These are phyloP conservation scores for Anthopleura xanthogrammica DNA, from an alignment of 92 coral and sea anemone genomes.

Conservation along the genomic window DNA sequence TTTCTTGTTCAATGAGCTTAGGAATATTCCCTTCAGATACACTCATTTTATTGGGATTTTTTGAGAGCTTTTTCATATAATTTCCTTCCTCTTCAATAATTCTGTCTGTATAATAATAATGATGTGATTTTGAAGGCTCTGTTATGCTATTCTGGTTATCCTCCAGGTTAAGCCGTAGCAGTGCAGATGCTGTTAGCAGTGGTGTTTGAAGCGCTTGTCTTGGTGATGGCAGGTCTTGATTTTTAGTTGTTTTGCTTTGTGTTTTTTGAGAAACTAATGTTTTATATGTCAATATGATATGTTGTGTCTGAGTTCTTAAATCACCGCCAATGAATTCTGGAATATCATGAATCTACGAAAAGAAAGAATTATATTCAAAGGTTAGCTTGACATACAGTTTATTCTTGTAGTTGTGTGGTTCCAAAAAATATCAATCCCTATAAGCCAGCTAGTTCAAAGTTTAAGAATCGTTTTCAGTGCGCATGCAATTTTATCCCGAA, in stretches of 20 bases:
- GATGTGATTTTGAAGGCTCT: neutral
- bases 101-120: neutral
- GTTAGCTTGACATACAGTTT: too few species aligned
- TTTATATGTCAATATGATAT: conserved; percentile 65
- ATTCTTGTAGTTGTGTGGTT: too few species aligned
- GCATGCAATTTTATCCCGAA: too few species aligned
- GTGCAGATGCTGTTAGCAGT: conserved; percentile 60
- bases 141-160: neutral
- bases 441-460: too few species aligned
- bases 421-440: too few species aligned
- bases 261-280: conserved; percentile 21
- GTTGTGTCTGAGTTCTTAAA: conserved; percentile 76
- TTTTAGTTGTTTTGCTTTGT: conserved; percentile 28
- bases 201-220: conserved; percentile 59
- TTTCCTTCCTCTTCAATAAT: neutral
- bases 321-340: conserved; percentile 97
- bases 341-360: conserved; percentile 85
- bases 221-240: conserved; percentile 29
- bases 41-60: conserved; percentile 46
- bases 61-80: conserved; percentile 17
- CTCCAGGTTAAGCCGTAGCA: conserved; percentile 33
- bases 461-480: too few species aligned
- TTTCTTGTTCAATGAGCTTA: conserved; percentile 32
- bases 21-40: conserved; percentile 56
- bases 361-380: neutral